These are phyloP conservation scores for Macrosiphum euphorbiae DNA, from an alignment of 2,888 invertebrate genomes.

Conservation along the genomic window DNA sequence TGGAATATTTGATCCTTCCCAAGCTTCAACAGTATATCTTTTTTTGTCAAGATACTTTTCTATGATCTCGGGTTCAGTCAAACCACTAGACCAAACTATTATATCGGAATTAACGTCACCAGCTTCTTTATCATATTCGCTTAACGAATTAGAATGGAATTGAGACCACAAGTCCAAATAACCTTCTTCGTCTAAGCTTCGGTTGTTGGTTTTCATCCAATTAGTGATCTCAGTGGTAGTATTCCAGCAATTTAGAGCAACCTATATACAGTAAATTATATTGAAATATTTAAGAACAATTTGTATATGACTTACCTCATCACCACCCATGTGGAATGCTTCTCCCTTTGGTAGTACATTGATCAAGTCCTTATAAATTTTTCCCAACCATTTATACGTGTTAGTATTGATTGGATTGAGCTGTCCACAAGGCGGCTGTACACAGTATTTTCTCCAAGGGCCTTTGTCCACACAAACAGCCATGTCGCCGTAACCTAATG, in stretches of 20 bases:
- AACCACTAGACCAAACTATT: conserved; percentile 84
- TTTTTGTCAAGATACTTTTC: conserved; percentile 69
- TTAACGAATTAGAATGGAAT: conserved; percentile 77
- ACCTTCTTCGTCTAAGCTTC: conserved; percentile 74
- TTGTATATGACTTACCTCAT: conserved; percentile 70
- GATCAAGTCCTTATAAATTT: conserved; percentile 79
- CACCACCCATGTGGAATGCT: conserved; percentile 85
- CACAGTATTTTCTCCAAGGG: conserved; percentile 81
- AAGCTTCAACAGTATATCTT: conserved; percentile 83
- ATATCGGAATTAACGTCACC: conserved; percentile 73
- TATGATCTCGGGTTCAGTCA: conserved; percentile 79
- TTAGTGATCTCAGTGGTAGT: conserved; percentile 77
- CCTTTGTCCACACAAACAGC: conserved; percentile 78
- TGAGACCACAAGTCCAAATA: conserved; percentile 82
- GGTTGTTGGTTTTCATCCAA: conserved; percentile 76
- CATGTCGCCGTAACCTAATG: conserved; percentile 76
- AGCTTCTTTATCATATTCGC: conserved; percentile 75
- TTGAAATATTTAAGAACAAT: not conserved
- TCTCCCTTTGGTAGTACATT: conserved; percentile 75
- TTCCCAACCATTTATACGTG: conserved; percentile 77
- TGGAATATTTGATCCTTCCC: conserved; percentile 77
- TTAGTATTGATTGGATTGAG: conserved; percentile 83
- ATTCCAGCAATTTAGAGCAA: conserved; percentile 83
- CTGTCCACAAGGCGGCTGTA: conserved; percentile 89
- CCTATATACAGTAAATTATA: conserved; percentile 70